These are phyloP conservation scores for Anas bahamensis DNA, from an alignment of 2,797 vertebrate genomes.

Conservation along the genomic window DNA sequence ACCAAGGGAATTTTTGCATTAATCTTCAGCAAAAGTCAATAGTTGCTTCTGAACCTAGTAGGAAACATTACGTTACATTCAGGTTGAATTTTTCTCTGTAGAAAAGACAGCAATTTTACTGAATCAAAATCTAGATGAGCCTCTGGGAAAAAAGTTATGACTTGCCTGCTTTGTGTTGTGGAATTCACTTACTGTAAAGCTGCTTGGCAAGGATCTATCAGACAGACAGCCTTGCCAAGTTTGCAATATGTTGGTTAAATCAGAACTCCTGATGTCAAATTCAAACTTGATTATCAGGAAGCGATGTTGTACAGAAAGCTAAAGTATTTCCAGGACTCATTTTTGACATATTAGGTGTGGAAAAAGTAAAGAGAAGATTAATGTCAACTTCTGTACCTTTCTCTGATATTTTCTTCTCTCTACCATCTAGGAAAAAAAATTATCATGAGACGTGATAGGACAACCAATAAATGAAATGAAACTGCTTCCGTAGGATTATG, in stretches of 20 bases:
- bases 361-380: not conserved
- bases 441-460: not conserved
- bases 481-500: not conserved
- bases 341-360: not conserved
- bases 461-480: not conserved
- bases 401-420: not conserved
- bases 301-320: not conserved
- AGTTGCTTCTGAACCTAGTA: not conserved
- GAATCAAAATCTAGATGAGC: not conserved
- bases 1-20: not conserved
- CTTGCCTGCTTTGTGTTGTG: not conserved
- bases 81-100: not conserved
- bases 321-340: not conserved
- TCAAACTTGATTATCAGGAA: not conserved
- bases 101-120: not conserved
- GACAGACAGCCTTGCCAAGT: not conserved
- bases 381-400: not conserved
- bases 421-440: not conserved
- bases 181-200: slow-evolving; percentile 2
- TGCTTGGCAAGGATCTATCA: not conserved
- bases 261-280: not conserved
- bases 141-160: not conserved
- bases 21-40: not conserved
- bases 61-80: not conserved
- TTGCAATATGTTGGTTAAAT: not conserved